Evolutionary conservation across 2,888 invertebrate genomes (phyloP), one percentile per base, ranked within the genome.

Genomic region (Rhamphomyia laevipes): DNA sequence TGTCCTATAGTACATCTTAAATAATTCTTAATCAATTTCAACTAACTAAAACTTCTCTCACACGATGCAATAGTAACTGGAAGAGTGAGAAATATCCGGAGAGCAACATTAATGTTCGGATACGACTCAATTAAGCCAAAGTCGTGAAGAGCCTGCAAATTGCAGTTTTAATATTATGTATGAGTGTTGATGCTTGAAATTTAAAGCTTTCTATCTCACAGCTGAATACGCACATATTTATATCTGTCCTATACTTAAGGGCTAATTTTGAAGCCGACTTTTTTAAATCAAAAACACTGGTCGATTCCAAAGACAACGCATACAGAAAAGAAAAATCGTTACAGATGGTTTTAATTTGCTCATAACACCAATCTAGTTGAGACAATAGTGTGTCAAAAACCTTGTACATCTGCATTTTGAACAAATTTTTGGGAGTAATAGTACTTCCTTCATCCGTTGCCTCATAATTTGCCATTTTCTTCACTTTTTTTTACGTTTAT

Each of bases 361-460:
- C 42, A 42, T 42, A 42, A 42, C 38, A 13, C 35, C 35, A 35
- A 35, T 35, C n/a, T 35, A 35, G n/a, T 35, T 35, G 35, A 35
- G 35, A 40, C 13, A 40, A 17, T 11, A 27, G 4, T 27, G n/a
- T n/a, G 10, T 42, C 42, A 42, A 42, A 42, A 42, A 42, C 27
- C 9, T 42, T 23, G 27, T n/a, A 42, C 2, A 42, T 23, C 9
- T 42, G 42, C 23, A 42, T 42, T 42, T 42, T 23, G 9, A 42
- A 27, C 27, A 23, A 42, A 27, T 23, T 27, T 42, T 42, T n/a
- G 2, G 42, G n/a, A 12, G 42, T 42, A 13, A 42, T 42, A 27
- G 2, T 42, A 42, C 42, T 42, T 42, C 42, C 27, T 42, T 42
- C 42, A 27, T 42, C 42, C 27, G 27, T 23, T 42, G 42, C 42